A percentile compares a stretch with the other conserved stretches of the same genome.
phyloP scores from a whole-genome alignment of 2,113 vertebrate genomes.

The Indicator maculatus region DNA sequence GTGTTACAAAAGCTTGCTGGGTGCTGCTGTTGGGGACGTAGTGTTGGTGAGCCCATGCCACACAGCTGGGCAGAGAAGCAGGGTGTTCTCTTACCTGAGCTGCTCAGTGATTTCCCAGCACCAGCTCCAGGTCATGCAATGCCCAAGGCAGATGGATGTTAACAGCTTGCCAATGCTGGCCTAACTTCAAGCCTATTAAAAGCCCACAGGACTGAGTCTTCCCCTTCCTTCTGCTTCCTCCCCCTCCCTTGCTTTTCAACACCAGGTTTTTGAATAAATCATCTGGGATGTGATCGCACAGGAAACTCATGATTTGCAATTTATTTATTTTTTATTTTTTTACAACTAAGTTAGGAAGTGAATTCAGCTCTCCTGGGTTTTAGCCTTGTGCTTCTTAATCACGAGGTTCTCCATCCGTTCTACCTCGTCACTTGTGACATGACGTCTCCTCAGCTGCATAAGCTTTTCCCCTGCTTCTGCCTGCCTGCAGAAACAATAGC shows the following conservation, averaged over 20 bases:
- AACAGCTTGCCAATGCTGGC: neutral
- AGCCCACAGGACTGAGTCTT: neutral
- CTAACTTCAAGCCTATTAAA: constrained; percentile 11
- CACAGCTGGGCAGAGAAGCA: neutral
- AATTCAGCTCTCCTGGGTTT: constrained; percentile 32
- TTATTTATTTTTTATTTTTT: neutral
- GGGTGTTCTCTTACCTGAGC: neutral
- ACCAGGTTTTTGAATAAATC: constrained; percentile 34
- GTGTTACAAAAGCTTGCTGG: fast-evolving
- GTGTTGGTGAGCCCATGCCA: fast-evolving
- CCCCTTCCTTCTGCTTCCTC: constrained; percentile 53
- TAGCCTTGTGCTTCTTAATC: constrained; percentile 32
- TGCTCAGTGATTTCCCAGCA: neutral
- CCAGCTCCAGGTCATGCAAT: neutral
- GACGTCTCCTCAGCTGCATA: neutral
- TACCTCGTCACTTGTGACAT: neutral
- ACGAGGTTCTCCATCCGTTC: neutral
- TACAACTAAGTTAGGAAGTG: constrained; percentile 29
- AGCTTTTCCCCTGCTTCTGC: neutral
- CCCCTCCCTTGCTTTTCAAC: constrained; percentile 37
- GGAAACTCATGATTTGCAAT: neutral
- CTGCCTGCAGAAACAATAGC: constrained; percentile 15
- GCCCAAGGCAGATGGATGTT: neutral
- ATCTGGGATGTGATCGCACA: constrained; percentile 55
- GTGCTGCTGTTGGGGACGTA: neutral